phyloP scores from a whole-genome alignment of 2,888 invertebrate species.

The Caenorhabditis zanzibari region DNA sequence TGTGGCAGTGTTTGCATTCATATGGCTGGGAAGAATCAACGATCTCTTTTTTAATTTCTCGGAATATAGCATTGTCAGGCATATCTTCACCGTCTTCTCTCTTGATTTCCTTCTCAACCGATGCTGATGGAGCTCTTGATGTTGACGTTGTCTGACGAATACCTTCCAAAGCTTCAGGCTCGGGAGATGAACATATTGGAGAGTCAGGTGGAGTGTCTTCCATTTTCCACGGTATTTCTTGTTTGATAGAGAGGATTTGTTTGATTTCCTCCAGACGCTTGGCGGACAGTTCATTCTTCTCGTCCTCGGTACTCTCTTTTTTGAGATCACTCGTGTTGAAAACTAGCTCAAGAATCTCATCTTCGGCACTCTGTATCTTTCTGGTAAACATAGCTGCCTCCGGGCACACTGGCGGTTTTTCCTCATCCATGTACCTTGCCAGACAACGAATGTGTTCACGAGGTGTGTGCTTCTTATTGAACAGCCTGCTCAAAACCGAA shows the following conservation, averaged over 20 bases:
- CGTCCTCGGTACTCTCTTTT: slow-evolving; percentile 32
- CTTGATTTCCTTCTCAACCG: slow-evolving; percentile 56
- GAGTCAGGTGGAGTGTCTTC: slow-evolving; percentile 78
- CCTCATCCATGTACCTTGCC: slow-evolving; percentile 53
- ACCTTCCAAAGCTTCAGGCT: slow-evolving; percentile 11
- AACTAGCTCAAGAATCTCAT: slow-evolving; percentile 64
- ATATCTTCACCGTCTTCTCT: slow-evolving; percentile 37
- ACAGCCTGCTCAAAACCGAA: slow-evolving; percentile 1
- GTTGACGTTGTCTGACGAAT: slow-evolving; percentile 14
- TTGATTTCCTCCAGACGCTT: slow-evolving; percentile 51
- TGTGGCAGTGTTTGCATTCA: slow-evolving; percentile 52
- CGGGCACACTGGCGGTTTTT: slow-evolving; percentile 62
- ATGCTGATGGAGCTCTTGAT: slow-evolving; percentile 28
- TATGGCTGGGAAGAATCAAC: slow-evolving; percentile 30
- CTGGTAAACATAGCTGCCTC: slow-evolving; percentile 66
- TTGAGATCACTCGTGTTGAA: slow-evolving; percentile 41
- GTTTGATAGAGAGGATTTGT: slow-evolving; percentile 54
- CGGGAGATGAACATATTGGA: slow-evolving; percentile 58
- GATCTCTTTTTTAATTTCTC: slow-evolving; percentile 44
- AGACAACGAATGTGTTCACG: slow-evolving; percentile 45
- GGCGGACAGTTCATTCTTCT: slow-evolving; percentile 43
- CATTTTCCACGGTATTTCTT: slow-evolving; percentile 39
- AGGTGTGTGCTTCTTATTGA: slow-evolving; percentile 18
- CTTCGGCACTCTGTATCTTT: slow-evolving; percentile 64
- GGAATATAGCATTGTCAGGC: not conserved